phyloP scores from a whole-genome alignment of 2,113 vertebrate species.

The Muntiacus muntjak region DNA sequence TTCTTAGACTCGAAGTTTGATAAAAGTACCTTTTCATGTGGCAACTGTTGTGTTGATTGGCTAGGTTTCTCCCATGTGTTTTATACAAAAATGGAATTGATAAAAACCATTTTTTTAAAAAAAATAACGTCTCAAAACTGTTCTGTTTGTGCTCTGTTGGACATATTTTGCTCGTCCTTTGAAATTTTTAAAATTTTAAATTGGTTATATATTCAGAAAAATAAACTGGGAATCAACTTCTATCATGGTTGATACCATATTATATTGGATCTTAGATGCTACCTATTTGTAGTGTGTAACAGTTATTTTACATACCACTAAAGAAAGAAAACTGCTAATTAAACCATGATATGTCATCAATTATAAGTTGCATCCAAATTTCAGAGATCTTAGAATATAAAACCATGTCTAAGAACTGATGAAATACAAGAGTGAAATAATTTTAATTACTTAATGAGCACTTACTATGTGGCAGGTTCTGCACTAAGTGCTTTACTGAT shows the following conservation, averaged over 20 bases:
- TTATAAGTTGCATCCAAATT: neutral
- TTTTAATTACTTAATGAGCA: neutral
- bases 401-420: neutral
- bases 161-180: constrained; percentile 38
- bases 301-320: neutral
- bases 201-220: neutral
- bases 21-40: constrained; percentile 80
- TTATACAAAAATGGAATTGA: constrained; percentile 94
- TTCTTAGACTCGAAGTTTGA: constrained; percentile 86
- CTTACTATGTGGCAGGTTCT: neutral
- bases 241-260: neutral
- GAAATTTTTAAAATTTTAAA: neutral
- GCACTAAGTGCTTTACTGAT: neutral
- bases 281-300: neutral
- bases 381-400: neutral
- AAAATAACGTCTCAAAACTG: constrained; percentile 68
- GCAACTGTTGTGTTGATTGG: constrained; percentile 85
- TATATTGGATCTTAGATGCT: neutral
- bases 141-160: constrained; percentile 51
- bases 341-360: neutral
- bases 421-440: neutral
- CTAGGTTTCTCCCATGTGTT: constrained; percentile 87
- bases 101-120: constrained; percentile 94
- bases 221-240: neutral
- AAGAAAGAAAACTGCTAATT: neutral